Conservation (phyloP, 2,113 vertebrate genomes). For the Melanerpes formicivorus region DNA sequence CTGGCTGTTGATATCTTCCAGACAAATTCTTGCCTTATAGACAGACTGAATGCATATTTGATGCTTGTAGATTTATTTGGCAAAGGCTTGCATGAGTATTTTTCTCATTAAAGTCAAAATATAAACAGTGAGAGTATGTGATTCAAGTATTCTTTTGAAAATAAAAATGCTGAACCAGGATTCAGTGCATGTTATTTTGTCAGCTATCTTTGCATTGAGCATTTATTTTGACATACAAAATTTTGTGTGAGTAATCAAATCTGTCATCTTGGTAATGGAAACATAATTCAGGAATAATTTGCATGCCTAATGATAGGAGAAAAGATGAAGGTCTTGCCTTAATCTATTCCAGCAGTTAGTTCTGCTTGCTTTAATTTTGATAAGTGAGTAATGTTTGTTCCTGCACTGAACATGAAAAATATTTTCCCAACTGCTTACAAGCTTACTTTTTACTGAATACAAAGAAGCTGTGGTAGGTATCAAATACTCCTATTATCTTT, state of each 20-base stretch:
- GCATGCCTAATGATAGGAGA: conserved; percentile 35
- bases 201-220: conserved; percentile 1
- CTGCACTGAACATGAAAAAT: background rate
- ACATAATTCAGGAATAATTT: conserved; percentile 28
- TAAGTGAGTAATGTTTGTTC: background rate
- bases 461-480: conserved; percentile 36
- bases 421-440: background rate
- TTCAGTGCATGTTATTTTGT: conserved; percentile 35
- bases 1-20: background rate
- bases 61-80: background rate
- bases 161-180: background rate
- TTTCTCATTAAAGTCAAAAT: conserved; percentile 15
- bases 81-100: background rate
- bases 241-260: conserved; percentile 47
- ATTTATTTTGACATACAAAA: conserved; percentile 50
- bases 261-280: conserved; percentile 41
- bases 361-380: conserved; percentile 34
- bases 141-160: background rate
- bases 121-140: background rate
- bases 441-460: conserved; percentile 15
- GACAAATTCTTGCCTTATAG: background rate
- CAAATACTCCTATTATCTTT: background rate
- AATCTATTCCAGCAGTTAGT: conserved; percentile 20
- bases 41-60: background rate
- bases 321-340: conserved; percentile 14